Percentiles rank a stretch among this genome's conserved stretches.
Conservation (phyloP, 2,888 invertebrate species). For the Belgica antarctica region DNA sequence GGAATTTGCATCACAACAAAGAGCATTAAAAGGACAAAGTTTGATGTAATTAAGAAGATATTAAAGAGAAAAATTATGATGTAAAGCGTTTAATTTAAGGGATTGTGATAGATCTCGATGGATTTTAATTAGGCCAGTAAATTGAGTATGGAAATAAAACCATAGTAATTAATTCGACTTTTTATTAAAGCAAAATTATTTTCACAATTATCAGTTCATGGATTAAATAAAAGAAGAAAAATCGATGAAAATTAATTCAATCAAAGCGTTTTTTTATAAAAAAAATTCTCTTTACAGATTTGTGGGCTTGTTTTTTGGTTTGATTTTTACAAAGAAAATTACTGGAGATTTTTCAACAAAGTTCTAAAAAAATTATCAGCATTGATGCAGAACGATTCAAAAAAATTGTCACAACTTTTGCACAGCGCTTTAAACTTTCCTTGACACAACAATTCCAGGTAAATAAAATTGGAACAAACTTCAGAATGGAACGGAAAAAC, state of each 20-base stretch:
- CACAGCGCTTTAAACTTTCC: neutral
- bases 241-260: neutral
- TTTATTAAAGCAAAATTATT: slow-evolving; percentile 15
- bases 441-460: no score
- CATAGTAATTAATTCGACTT: neutral
- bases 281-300: no score
- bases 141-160: neutral
- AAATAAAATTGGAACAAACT: no score
- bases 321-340: neutral
- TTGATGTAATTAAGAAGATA: slow-evolving; percentile 15
- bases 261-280: neutral
- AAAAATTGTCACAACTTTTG: no score
- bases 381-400: no score
- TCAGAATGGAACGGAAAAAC: no score
- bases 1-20: neutral
- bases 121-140: slow-evolving; percentile 1
- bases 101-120: slow-evolving; percentile 42
- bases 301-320: neutral
- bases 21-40: slow-evolving; percentile 22
- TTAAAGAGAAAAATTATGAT: slow-evolving; percentile 4
- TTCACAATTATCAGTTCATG: neutral
- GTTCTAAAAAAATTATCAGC: no score
- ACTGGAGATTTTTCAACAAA: neutral
- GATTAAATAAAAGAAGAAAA: neutral
- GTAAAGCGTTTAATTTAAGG: slow-evolving; percentile 28